phyloP scores from a whole-genome alignment of 2,113 vertebrate species.

The Apaloderma vittatum region DNA sequence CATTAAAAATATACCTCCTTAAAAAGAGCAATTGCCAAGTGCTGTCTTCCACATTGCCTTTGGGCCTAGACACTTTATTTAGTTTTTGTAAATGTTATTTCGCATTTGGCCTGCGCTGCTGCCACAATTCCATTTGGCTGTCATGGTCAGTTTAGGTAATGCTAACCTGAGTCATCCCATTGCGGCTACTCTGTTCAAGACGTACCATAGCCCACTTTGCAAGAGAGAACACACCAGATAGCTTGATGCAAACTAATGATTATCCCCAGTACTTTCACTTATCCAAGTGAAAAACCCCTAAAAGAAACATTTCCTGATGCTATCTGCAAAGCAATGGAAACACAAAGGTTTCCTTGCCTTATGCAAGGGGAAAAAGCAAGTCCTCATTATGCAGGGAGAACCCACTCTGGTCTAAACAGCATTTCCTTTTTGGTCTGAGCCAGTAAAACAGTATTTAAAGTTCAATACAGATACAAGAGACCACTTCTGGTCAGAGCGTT shows the following conservation, averaged over 20 bases:
- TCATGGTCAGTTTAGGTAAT: not conserved
- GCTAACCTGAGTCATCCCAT: not conserved
- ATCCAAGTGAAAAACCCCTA: not conserved
- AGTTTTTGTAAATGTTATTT: conserved; percentile 11
- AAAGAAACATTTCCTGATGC: not conserved
- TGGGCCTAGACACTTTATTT: not conserved
- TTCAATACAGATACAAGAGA: not conserved
- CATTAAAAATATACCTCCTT: conserved; percentile 41
- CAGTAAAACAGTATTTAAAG: not conserved
- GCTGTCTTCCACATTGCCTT: not conserved
- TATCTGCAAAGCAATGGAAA: not conserved
- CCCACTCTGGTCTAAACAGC: not conserved
- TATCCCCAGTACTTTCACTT: not conserved
- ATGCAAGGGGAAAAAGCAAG: not conserved
- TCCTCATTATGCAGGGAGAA: not conserved
- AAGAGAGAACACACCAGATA: not conserved
- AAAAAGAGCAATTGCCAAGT: conserved; percentile 52
- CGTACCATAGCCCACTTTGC: not conserved
- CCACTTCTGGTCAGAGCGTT: not conserved
- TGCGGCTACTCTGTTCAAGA: not conserved
- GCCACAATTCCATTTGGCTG: not conserved
- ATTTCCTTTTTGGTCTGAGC: not conserved
- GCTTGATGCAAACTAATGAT: not conserved
- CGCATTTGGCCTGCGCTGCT: not conserved
- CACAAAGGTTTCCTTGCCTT: not conserved